Evolutionary conservation across 2,113 vertebrate genomes (phyloP).

Genomic region (Cyanoderma ruficeps): DNA sequence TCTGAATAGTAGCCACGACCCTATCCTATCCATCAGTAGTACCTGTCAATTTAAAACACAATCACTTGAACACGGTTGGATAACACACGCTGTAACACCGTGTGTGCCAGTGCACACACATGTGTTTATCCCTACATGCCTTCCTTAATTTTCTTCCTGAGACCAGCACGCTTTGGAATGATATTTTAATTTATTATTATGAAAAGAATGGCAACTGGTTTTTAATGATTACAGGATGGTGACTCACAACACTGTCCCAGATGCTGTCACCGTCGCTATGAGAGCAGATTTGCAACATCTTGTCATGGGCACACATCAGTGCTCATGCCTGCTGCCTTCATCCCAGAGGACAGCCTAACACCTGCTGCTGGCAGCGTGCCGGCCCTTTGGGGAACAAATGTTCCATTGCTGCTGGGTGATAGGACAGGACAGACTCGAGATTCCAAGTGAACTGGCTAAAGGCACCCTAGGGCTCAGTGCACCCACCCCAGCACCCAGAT

Average conservation of each 20-base stretch:
- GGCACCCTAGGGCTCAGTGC: conserved; percentile 67
- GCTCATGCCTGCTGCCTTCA: conserved; percentile 81
- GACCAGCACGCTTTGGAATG: conserved; percentile 42
- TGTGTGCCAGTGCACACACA: neutral
- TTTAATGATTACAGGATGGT: conserved; percentile 80
- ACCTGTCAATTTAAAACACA: conserved; percentile 22
- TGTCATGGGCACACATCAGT: conserved; percentile 86
- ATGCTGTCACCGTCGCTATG: conserved; percentile 75
- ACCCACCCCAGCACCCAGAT: conserved; percentile 77
- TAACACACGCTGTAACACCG: neutral
- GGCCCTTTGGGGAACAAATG: conserved; percentile 80
- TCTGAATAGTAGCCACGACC: neutral
- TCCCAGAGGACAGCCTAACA: conserved; percentile 86
- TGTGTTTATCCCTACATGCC: neutral
- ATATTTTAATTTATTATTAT: conserved; percentile 75
- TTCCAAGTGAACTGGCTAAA: conserved; percentile 83
- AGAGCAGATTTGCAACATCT: conserved; percentile 86
- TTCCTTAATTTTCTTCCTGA: conserved; percentile 11
- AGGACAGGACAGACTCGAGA: conserved; percentile 79
- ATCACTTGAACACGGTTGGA: neutral
- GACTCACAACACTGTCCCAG: conserved; percentile 77
- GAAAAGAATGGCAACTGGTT: conserved; percentile 75
- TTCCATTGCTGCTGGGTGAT: conserved; percentile 81
- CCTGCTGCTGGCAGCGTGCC: conserved; percentile 87
- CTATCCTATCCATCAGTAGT: neutral